phyloP scores from a whole-genome alignment of 2,888 invertebrate genomes.

The Copidosoma aretas region DNA sequence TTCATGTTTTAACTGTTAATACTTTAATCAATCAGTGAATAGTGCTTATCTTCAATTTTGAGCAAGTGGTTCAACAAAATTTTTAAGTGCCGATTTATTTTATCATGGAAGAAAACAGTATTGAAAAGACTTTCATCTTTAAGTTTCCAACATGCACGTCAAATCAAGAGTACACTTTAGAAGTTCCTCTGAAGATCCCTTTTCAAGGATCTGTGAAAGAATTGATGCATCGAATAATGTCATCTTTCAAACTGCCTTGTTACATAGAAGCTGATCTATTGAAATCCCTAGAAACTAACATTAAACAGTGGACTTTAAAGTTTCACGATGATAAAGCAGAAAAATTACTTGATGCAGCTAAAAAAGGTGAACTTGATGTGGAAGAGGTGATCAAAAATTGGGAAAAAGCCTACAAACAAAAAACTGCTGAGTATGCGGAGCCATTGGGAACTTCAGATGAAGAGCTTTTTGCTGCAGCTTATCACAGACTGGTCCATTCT shows the following conservation, averaged over 20 bases:
- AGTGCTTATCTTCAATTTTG: too few relatives aligned
- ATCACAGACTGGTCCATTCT: slow-evolving; percentile 83
- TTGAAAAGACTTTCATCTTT: slow-evolving; percentile 61
- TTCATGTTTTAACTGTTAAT: neutral
- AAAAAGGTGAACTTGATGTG: slow-evolving; percentile 71
- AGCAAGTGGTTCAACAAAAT: too few relatives aligned
- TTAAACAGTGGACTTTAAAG: slow-evolving; percentile 71
- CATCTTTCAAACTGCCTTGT: slow-evolving; percentile 74
- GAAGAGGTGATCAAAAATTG: slow-evolving; percentile 80
- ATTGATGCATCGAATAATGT: slow-evolving; percentile 71
- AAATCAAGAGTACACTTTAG: slow-evolving; percentile 66
- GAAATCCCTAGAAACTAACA: slow-evolving; percentile 69
- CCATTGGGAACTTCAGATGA: slow-evolving; percentile 83
- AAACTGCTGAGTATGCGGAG: slow-evolving; percentile 84
- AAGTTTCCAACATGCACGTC: slow-evolving; percentile 69
- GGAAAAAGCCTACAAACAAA: slow-evolving; percentile 80
- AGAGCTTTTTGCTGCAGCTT: slow-evolving; percentile 84
- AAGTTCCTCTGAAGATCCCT: slow-evolving; percentile 71
- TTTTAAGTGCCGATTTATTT: neutral
- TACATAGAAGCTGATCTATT: slow-evolving; percentile 73
- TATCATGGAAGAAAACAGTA: slow-evolving; percentile 51
- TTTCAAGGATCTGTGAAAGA: slow-evolving; percentile 69
- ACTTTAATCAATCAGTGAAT: too few relatives aligned
- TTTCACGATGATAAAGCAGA: slow-evolving; percentile 74
- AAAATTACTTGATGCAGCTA: slow-evolving; percentile 68